A percentile compares a stretch with the other conserved stretches of the same genome.
Evolutionary conservation across 2,888 invertebrate species (phyloP).

Genomic region (Drosophila lutescens): DNA sequence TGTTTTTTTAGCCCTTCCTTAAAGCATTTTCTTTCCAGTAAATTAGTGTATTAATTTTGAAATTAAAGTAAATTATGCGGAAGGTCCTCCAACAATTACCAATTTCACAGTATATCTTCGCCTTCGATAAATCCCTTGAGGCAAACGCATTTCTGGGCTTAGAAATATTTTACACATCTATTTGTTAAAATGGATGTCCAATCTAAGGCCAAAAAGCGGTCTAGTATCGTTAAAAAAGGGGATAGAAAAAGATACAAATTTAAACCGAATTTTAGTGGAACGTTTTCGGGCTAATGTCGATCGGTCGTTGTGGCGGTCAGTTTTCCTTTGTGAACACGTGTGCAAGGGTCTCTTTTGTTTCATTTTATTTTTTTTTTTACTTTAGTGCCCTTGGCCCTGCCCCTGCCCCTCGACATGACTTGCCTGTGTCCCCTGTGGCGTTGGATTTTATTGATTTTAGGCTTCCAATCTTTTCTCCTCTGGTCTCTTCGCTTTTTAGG

Average conservation of each 20-base stretch:
- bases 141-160: neutral
- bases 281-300: conserved; percentile 48
- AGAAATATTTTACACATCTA: conserved; percentile 28
- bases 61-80: conserved; percentile 1
- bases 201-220: conserved; percentile 40
- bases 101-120: conserved; percentile 21
- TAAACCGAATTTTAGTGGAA: conserved; percentile 55
- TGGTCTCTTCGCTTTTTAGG: conserved; percentile 33
- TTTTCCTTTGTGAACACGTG: conserved; percentile 77
- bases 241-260: conserved; percentile 50
- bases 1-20: too few relatives aligned
- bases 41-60: neutral
- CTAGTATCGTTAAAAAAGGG: conserved; percentile 33
- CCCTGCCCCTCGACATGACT: conserved; percentile 31
- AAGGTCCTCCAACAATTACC: conserved; percentile 1
- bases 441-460: conserved; percentile 73
- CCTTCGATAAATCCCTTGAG: conserved; percentile 10
- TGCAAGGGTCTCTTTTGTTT: conserved; percentile 56
- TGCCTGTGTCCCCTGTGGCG: conserved; percentile 68
- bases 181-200: conserved; percentile 37
- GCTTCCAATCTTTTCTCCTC: conserved; percentile 52
- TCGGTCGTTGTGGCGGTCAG: conserved; percentile 54
- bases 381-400: conserved; percentile 49
- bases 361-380: conserved; percentile 34
- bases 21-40: neutral